phyloP scores from a whole-genome alignment of 2,113 vertebrate genomes.

The Cromileptes altivelis region DNA sequence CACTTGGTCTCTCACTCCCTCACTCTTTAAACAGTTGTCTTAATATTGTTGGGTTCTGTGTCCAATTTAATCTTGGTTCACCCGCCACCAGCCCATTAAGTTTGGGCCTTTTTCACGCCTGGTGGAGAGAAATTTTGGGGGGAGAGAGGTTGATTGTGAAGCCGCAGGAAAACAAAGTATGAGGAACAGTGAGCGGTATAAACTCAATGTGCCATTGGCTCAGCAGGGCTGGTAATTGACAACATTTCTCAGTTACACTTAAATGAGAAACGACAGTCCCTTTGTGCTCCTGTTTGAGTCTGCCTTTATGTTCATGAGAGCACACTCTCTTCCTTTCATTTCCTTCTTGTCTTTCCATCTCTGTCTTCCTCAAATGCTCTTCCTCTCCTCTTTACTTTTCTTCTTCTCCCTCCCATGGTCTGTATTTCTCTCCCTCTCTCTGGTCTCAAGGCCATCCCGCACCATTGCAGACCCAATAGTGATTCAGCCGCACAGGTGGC shows the following conservation, averaged over 20 bases:
- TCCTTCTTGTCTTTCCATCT: background rate
- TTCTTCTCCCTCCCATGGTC: slow-evolving; percentile 1
- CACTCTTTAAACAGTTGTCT: slow-evolving; percentile 29
- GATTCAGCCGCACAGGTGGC: slow-evolving; percentile 59
- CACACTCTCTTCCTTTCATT: background rate
- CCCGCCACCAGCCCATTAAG: slow-evolving; percentile 22
- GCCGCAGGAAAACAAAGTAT: slow-evolving; percentile 31
- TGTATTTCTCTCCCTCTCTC: background rate
- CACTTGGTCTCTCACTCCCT: slow-evolving; percentile 1
- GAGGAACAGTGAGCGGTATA: slow-evolving; percentile 13
- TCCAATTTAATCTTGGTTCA: slow-evolving; percentile 47
- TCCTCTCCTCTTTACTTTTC: background rate
- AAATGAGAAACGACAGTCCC: slow-evolving; percentile 46
- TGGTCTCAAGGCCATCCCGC: slow-evolving; percentile 35
- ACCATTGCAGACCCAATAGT: slow-evolving; percentile 31
- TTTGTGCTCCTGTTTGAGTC: slow-evolving; percentile 15
- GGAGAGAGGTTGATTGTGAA: slow-evolving; percentile 10
- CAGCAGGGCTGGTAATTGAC: slow-evolving; percentile 32
- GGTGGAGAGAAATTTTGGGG: background rate
- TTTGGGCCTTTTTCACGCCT: slow-evolving; percentile 19
- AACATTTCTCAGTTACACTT: slow-evolving; percentile 15
- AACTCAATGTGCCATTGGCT: slow-evolving; percentile 26
- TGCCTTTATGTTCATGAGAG: slow-evolving; percentile 15
- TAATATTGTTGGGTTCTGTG: slow-evolving; percentile 25
- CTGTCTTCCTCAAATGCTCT: background rate